Evolutionary conservation across 30 jellyfish, hydroid and myxozoan genomes (phyloP), one percentile per base, ranked within the genome.

Genomic region (Nemopilema nomurai): DNA sequence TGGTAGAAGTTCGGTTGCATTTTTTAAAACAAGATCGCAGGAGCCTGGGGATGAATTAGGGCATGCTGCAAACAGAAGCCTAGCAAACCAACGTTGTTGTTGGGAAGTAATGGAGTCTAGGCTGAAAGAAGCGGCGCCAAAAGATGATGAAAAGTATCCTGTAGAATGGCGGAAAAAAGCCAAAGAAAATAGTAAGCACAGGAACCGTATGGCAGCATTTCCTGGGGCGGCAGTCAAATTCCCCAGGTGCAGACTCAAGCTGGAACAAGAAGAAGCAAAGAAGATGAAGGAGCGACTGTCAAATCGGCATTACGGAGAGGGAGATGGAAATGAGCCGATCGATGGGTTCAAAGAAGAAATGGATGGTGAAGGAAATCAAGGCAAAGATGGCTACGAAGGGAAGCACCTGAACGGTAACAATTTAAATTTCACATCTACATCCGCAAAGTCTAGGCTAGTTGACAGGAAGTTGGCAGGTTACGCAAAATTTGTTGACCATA

Each of bases 191-290:
- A 49, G 72, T 18, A 71, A 83, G 41, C n/a, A 28, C 69, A 25
- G 30, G 63, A 85, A 76, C 74, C 87, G 93, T 21, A 85, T 85
- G 93, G 83, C 87, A 73, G 93, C 93, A 41, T 85, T 85, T 76
- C 93, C 93, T 21, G 93, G 93, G 0, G 74, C 93, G 1, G 85
- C 80, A 73, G 85, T 82, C 68, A 82, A 83, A 72, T 83, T 83
- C 74, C 91, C 91, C 16, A 71, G 91, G 75, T 83, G 91, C 72
- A 71, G 91, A 30, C 79, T 83, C 53, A 83, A 83, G 63, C 62
- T 83, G 24, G 91, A 71, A 62, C 70, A 76, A 53, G 91, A 53
- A 24, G 91, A 83, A 49, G 91, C 91, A 64, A 83, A 71, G 64
- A 71, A 83, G 75, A 83, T 83, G 91, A 83, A 83, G 53, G 91